phyloP scores from a whole-genome alignment of 2,113 vertebrate species.

The Oncorhynchus mykiss region DNA sequence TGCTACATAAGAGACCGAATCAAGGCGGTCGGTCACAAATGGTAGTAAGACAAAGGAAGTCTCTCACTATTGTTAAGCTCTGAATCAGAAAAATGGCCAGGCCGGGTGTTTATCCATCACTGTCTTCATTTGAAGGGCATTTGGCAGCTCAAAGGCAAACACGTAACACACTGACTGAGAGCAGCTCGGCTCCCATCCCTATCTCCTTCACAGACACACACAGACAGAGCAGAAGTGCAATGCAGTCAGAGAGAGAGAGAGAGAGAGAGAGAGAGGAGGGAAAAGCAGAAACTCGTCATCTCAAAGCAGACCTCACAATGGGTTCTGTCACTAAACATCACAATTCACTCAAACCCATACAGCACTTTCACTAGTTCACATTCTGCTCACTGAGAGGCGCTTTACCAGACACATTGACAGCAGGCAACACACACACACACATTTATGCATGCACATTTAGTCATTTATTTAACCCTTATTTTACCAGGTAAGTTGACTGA shows the following conservation, averaged over 20 bases:
- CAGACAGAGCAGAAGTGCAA: slow-evolving; percentile 30
- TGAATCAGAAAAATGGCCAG: slow-evolving; percentile 57
- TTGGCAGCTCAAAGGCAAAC: slow-evolving; percentile 69
- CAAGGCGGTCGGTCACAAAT: too few relatives aligned
- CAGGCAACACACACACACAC: slow-evolving; percentile 6
- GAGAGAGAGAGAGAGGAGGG: background rate
- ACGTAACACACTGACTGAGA: slow-evolving; percentile 49
- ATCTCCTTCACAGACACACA: too few relatives aligned
- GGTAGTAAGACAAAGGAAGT: slow-evolving; percentile 36
- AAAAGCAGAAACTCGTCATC: slow-evolving; percentile 47
- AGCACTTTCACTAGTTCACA: slow-evolving; percentile 62
- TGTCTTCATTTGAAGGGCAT: slow-evolving; percentile 73
- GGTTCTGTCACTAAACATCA: slow-evolving; percentile 71
- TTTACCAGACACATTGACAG: slow-evolving; percentile 61
- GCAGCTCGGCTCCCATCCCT: background rate
- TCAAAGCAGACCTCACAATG: slow-evolving; percentile 71
- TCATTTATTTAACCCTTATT: too few relatives aligned
- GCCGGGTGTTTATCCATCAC: slow-evolving; percentile 65
- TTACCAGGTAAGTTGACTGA: too few relatives aligned
- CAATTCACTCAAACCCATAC: slow-evolving; percentile 70
- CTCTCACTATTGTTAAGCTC: slow-evolving; percentile 45
- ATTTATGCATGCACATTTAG: slow-evolving; percentile 1
- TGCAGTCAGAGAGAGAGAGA: slow-evolving; percentile 16
- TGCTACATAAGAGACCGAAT: too few relatives aligned
- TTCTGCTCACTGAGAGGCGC: slow-evolving; percentile 15